phyloP scores from a whole-genome alignment of 2,113 vertebrate genomes.

The Cepphus grylle region DNA sequence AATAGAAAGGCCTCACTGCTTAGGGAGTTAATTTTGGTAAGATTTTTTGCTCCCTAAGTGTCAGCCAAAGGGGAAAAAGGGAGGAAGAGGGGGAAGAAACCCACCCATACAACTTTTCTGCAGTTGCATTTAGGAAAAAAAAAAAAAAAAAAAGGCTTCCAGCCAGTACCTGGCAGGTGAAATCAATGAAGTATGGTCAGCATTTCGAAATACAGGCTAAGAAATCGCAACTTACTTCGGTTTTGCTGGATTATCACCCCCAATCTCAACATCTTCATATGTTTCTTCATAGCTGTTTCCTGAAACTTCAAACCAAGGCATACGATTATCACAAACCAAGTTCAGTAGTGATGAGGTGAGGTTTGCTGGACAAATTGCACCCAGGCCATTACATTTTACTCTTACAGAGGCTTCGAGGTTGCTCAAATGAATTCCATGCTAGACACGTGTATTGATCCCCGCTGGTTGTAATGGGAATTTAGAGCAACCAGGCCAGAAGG shows the following conservation, averaged over 20 bases:
- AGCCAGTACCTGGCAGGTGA: neutral
- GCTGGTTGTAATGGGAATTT: neutral
- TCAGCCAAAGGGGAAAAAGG: neutral
- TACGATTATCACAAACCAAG: neutral
- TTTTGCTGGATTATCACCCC: conserved; percentile 24
- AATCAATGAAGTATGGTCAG: neutral
- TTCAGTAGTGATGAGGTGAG: neutral
- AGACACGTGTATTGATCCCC: neutral
- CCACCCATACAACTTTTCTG: neutral
- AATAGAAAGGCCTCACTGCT: neutral
- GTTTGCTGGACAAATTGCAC: conserved; percentile 19
- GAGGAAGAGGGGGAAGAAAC: neutral
- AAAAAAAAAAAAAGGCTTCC: neutral
- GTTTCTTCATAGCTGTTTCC: conserved; percentile 82
- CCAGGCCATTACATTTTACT: neutral
- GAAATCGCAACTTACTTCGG: conserved; percentile 59
- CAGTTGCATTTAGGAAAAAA: neutral
- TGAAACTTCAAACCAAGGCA: conserved; percentile 70
- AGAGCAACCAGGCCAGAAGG: neutral
- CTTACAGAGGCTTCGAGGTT: neutral
- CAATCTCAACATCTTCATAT: conserved; percentile 76
- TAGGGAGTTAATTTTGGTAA: neutral
- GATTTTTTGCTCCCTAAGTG: neutral
- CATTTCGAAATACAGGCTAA: neutral
- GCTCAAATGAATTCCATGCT: neutral